phyloP scores from a whole-genome alignment of 1,140 invertebrate genomes.

The Lasaia peninsularis region DNA sequence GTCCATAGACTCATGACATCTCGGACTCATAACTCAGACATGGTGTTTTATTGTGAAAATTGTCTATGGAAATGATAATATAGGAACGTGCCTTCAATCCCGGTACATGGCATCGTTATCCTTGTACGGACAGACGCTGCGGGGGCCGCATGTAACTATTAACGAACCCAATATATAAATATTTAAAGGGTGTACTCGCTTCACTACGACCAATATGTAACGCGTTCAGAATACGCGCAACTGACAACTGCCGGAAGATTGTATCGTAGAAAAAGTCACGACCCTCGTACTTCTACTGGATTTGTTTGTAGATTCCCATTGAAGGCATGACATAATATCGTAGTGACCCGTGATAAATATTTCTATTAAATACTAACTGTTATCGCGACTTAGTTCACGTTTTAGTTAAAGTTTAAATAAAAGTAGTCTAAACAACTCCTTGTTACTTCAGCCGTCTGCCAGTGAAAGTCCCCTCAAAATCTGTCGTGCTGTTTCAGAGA shows the following conservation, averaged over 20 bases:
- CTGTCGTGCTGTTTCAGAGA: no score
- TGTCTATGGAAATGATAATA: conserved; percentile 6
- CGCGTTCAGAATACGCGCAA: not conserved
- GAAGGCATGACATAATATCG: no score
- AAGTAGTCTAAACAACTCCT: no score
- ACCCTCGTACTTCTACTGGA: not conserved
- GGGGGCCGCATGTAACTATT: conserved; percentile 29
- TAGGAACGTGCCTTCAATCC: conserved; percentile 44
- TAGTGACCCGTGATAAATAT: no score
- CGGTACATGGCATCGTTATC: conserved; percentile 40
- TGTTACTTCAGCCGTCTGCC: no score
- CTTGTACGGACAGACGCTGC: conserved; percentile 36
- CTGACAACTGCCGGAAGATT: conserved; percentile 4
- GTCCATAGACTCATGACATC: no score
- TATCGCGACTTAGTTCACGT: no score
- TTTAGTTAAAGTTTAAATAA: no score
- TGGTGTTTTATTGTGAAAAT: not conserved
- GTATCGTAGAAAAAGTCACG: not conserved
- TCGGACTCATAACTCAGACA: not conserved
- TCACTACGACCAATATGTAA: conserved; percentile 14
- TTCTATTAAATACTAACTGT: no score
- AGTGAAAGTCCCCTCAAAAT: no score
- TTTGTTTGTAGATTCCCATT: no score
- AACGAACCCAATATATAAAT: conserved; percentile 44
- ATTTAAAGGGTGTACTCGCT: conserved; percentile 33